Percentiles rank a stretch among this genome's conserved stretches.
These are phyloP conservation scores for Pseudomyrmex gracilis DNA, from an alignment of 1,140 invertebrate species.

Conservation along the genomic window DNA sequence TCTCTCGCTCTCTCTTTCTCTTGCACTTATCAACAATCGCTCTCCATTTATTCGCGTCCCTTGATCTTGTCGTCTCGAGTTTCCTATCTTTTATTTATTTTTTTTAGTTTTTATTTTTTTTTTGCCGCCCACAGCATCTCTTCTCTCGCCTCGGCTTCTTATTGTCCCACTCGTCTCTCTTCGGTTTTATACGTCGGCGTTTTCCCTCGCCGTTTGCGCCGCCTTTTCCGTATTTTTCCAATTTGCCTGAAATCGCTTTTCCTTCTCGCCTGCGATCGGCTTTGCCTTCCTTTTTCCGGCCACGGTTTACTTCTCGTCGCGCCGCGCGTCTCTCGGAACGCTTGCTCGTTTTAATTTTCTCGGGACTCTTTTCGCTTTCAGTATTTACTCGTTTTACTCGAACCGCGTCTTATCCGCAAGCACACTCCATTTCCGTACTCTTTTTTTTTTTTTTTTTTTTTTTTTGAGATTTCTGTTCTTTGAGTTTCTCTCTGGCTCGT, in stretches of 20 bases:
- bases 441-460: neutral
- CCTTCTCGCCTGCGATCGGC: constrained; percentile 24
- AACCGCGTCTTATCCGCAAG: constrained; percentile 18
- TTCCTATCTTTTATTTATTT: neutral
- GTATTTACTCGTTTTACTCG: constrained; percentile 22
- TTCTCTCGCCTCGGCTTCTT: neutral
- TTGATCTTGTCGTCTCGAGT: constrained; percentile 28
- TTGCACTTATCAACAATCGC: constrained; percentile 30
- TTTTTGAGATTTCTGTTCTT: constrained; percentile 24
- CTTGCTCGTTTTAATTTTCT: constrained; percentile 42
- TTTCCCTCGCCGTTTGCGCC: neutral
- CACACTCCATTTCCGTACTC: neutral
- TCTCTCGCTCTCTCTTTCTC: neutral
- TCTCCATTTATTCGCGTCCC: constrained; percentile 23
- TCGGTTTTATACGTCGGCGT: neutral
- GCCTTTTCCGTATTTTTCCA: constrained; percentile 41
- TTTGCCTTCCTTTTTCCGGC: constrained; percentile 27
- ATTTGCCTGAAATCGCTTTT: constrained; percentile 46
- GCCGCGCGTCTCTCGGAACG: constrained; percentile 4
- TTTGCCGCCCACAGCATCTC: neutral
- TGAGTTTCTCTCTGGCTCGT: neutral
- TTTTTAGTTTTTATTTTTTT: neutral
- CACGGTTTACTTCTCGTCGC: neutral
- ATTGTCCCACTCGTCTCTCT: constrained; percentile 27
- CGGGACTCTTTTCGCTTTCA: constrained; percentile 1